Conservation (phyloP, 2,113 vertebrate genomes). For the Burhinus bistriatus region DNA sequence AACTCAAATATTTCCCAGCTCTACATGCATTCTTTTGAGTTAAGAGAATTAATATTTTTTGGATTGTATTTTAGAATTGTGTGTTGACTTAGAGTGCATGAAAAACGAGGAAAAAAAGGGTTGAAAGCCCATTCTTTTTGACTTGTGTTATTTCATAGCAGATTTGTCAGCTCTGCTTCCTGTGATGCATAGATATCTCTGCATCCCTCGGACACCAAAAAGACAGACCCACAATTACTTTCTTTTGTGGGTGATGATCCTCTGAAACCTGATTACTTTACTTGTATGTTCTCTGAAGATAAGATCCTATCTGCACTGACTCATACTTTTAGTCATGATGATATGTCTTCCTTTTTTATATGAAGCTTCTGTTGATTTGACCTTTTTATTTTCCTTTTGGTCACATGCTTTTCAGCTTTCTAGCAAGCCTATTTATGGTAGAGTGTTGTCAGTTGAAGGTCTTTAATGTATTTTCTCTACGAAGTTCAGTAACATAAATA, state of each 20-base stretch:
- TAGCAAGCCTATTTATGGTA: neutral
- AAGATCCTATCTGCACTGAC: neutral
- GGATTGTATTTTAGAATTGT: neutral
- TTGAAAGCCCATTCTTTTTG: neutral
- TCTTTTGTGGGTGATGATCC: neutral
- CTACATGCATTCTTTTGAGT: neutral
- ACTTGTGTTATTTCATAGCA: neutral
- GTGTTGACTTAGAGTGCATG: neutral
- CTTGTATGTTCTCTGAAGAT: constrained; percentile 1
- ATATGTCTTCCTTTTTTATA: neutral
- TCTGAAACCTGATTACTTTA: neutral
- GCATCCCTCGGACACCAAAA: neutral
- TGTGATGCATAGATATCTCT: neutral
- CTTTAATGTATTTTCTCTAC: neutral
- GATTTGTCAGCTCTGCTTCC: neutral
- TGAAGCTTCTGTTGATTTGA: neutral
- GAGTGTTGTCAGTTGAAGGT: neutral
- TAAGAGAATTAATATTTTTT: neutral
- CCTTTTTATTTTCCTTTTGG: neutral
- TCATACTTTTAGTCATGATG: neutral
- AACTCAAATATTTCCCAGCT: neutral
- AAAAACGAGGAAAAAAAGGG: neutral
- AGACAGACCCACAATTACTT: neutral
- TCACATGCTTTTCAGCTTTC: neutral
- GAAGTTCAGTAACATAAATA: neutral